Conservation (phyloP, 2,888 invertebrate species). For the Syritta pipiens region DNA sequence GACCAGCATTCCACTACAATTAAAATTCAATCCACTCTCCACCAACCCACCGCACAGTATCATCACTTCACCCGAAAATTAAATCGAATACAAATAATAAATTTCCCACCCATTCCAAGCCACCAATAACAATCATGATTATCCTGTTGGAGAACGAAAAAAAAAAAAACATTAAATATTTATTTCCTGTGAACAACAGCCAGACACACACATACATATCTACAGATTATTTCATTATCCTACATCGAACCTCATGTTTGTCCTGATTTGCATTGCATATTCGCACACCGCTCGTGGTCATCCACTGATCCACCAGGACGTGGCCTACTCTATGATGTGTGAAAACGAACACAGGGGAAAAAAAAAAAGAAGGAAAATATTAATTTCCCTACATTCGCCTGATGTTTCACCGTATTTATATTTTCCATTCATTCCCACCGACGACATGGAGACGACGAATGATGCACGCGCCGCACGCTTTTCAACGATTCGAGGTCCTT, state of each 20-base stretch:
- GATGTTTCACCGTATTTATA: constrained; percentile 15
- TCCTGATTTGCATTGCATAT: constrained; percentile 26
- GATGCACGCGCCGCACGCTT: too few relatives aligned
- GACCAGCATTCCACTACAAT: constrained; percentile 5
- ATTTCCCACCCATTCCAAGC: neutral
- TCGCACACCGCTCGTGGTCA: constrained; percentile 14
- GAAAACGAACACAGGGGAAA: neutral
- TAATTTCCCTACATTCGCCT: constrained; percentile 26
- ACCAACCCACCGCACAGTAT: neutral
- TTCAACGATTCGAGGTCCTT: neutral
- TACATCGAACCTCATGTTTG: constrained; percentile 24
- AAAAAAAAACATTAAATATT: constrained; percentile 9
- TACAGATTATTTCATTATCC: constrained; percentile 36
- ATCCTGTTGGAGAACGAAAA: neutral
- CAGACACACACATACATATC: constrained; percentile 21
- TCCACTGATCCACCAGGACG: constrained; percentile 35
- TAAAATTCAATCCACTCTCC: constrained; percentile 9
- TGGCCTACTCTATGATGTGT: constrained; percentile 36
- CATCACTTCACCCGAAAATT: constrained; percentile 11
- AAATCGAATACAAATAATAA: constrained; percentile 36
- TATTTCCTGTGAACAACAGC: constrained; percentile 38
- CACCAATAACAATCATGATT: constrained; percentile 14
- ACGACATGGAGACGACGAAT: too few relatives aligned
- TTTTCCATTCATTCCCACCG: too few relatives aligned
- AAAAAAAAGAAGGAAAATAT: neutral